These are phyloP conservation scores for Hypotaenidia okinawae DNA, from an alignment of 2,797 vertebrate genomes.

Conservation along the genomic window DNA sequence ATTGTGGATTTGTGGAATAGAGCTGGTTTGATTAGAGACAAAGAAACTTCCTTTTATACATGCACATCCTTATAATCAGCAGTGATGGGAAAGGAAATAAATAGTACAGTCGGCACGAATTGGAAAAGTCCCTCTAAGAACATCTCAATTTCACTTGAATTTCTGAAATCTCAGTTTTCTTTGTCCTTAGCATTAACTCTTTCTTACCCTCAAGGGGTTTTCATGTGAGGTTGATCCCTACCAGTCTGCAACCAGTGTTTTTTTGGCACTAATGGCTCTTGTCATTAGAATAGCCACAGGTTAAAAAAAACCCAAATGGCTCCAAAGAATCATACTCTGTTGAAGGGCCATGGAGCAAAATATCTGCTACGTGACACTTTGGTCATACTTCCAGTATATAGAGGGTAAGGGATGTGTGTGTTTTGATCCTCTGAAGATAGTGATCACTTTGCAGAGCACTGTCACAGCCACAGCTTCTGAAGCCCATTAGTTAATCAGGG, in stretches of 20 bases:
- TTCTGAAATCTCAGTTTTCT: background rate
- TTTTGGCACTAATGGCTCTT: background rate
- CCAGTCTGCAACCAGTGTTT: background rate
- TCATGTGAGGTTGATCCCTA: background rate
- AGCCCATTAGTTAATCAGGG: background rate
- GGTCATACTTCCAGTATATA: background rate
- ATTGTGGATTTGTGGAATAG: conserved; percentile 26
- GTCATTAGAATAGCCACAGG: background rate
- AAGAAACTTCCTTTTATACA: conserved; percentile 27
- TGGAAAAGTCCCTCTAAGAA: conserved; percentile 44
- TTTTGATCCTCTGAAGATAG: background rate
- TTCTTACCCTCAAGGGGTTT: background rate
- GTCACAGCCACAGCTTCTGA: background rate
- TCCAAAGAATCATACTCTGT: background rate
- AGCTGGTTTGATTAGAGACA: conserved; percentile 26
- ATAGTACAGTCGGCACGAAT: conserved; percentile 8
- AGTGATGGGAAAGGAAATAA: conserved; percentile 40
- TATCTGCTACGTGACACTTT: background rate
- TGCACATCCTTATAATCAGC: conserved; percentile 39
- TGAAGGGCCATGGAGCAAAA: background rate
- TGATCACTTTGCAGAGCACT: background rate
- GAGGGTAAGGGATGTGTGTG: background rate
- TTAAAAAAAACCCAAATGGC: background rate
- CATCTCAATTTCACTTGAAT: conserved; percentile 8
- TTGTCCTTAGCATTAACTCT: background rate